These are phyloP conservation scores for Nesidiocoris tenuis DNA, from an alignment of 2,888 invertebrate genomes.

Conservation along the genomic window DNA sequence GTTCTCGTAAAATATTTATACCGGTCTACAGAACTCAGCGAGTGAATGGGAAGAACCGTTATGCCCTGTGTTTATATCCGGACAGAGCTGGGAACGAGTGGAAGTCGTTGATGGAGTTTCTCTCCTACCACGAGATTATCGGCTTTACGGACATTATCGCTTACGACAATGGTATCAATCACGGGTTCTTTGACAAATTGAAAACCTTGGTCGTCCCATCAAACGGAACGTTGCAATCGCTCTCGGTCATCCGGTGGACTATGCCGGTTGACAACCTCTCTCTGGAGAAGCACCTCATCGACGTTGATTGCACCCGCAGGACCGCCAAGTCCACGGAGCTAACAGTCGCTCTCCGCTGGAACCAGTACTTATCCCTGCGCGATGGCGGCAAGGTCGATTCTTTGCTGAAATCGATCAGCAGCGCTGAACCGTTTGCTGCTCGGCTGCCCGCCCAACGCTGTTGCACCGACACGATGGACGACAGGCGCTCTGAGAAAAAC, in stretches of 20 bases:
- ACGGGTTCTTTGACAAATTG: conserved; percentile 22
- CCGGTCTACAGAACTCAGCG: conserved; percentile 1
- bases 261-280: not conserved
- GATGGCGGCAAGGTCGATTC: not conserved
- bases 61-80: conserved; percentile 22
- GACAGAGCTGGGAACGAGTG: conserved; percentile 17
- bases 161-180: conserved; percentile 32
- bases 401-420: not conserved
- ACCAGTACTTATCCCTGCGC: conserved; percentile 11
- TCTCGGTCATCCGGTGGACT: conserved; percentile 30
- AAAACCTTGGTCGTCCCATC: not conserved
- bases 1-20: not conserved
- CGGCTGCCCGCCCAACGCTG: conserved; percentile 1
- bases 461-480: conserved; percentile 32
- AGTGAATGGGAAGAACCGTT: not conserved
- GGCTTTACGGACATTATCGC: conserved; percentile 31
- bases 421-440: not conserved
- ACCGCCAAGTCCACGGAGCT: conserved; percentile 8
- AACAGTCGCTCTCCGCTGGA: conserved; percentile 10
- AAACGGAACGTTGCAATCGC: conserved; percentile 16
- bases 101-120: conserved; percentile 28
- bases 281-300: not conserved
- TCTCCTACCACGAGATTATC: conserved; percentile 14
- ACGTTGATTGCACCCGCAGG: conserved; percentile 16
- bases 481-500: conserved; percentile 6